Evolutionary conservation across 2,888 invertebrate species (phyloP).

Genomic region (Ichneumon xanthorius): DNA sequence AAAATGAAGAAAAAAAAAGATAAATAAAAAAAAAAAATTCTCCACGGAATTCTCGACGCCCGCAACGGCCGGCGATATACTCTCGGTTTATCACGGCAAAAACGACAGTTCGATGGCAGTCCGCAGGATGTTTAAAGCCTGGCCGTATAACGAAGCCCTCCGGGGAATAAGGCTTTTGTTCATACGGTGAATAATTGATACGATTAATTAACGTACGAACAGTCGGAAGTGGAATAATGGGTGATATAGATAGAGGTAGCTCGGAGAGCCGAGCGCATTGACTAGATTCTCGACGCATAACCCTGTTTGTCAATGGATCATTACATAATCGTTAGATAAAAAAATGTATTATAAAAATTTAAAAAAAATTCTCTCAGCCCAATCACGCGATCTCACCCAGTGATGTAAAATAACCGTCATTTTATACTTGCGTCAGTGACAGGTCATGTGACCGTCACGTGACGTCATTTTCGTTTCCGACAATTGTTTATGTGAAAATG

Average conservation of each 20-base stretch:
- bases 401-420: too few relatives aligned
- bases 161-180: not conserved
- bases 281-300: not conserved
- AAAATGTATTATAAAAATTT: too few relatives aligned
- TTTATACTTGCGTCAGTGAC: too few relatives aligned
- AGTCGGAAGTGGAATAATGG: not conserved
- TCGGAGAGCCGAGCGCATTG: not conserved
- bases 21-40: conserved; percentile 27
- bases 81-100: not conserved
- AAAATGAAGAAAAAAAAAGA: too few relatives aligned
- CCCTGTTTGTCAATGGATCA: too few relatives aligned
- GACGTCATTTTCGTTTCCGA: too few relatives aligned
- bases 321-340: too few relatives aligned
- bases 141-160: not conserved
- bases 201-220: conserved; percentile 8
- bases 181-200: not conserved
- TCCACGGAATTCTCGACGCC: conserved; percentile 12
- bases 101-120: conserved; percentile 10
- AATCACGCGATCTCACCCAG: conserved; percentile 33
- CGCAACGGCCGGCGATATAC: not conserved
- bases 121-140: conserved; percentile 37
- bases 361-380: too few relatives aligned
- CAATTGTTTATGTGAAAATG: too few relatives aligned
- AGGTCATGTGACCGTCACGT: too few relatives aligned
- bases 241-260: not conserved